Percentiles rank a stretch among this genome's conserved stretches.
Conservation (phyloP, 2,888 invertebrate species). For the Deilephila elpenor region DNA sequence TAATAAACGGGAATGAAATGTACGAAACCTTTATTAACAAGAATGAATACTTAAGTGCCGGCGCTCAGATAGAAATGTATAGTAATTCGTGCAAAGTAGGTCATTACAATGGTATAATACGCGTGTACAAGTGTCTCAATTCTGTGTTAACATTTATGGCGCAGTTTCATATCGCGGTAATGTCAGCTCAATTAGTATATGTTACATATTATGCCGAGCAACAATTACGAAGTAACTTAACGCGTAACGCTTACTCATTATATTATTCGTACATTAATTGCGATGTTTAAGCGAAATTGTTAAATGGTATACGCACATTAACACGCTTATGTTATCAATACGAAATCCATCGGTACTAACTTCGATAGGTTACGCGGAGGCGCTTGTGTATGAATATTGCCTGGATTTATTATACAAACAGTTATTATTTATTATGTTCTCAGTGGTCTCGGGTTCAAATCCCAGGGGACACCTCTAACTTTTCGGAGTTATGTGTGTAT, state of each 20-base stretch:
- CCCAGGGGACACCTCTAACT: no score
- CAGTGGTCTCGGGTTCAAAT: no score
- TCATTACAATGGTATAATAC: slow-evolving; percentile 20
- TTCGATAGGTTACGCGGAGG: neutral
- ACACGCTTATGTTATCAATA: neutral
- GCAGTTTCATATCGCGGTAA: slow-evolving; percentile 26
- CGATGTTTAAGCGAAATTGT: slow-evolving; percentile 29
- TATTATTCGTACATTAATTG: slow-evolving; percentile 14
- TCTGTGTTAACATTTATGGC: slow-evolving; percentile 29
- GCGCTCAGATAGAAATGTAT: slow-evolving; percentile 14
- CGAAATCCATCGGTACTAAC: neutral
- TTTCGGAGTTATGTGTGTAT: no score
- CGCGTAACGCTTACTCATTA: slow-evolving; percentile 18
- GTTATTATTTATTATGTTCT: no score
- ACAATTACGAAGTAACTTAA: slow-evolving; percentile 30
- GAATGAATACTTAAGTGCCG: neutral
- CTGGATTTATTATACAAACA: no score
- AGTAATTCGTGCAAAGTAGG: slow-evolving; percentile 16
- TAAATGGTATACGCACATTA: slow-evolving; percentile 13
- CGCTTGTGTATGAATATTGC: no score
- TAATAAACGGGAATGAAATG: neutral
- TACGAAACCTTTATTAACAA: neutral
- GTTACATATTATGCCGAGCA: slow-evolving; percentile 27
- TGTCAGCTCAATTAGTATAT: slow-evolving; percentile 28
- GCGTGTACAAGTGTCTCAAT: slow-evolving; percentile 22